phyloP scores from a whole-genome alignment of 2,888 invertebrate genomes.

The Stomorhina lunata region DNA sequence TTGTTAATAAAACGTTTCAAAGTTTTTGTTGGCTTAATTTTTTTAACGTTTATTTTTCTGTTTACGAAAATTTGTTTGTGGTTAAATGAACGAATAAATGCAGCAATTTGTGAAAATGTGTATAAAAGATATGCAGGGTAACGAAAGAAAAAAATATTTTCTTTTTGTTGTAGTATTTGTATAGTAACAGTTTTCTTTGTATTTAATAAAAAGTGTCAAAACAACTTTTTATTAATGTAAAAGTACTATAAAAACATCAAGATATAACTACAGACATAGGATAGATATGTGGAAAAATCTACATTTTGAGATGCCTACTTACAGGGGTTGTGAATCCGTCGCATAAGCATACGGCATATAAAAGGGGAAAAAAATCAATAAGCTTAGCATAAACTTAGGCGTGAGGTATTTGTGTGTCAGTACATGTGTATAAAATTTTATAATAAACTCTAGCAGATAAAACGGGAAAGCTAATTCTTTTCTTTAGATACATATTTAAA shows the following conservation, averaged over 20 bases:
- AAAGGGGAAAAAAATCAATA: too few relatives aligned
- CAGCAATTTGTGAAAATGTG: neutral
- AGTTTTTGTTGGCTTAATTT: neutral
- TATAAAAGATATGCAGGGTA: too few relatives aligned
- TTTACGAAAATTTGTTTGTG: neutral
- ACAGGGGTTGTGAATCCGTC: too few relatives aligned
- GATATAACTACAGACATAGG: neutral
- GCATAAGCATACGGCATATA: too few relatives aligned
- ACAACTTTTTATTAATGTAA: slow-evolving; percentile 34
- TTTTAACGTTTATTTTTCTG: neutral
- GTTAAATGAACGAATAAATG: neutral
- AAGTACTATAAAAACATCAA: slow-evolving; percentile 20
- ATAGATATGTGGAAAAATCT: neutral
- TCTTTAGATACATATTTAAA: too few relatives aligned
- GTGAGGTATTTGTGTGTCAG: too few relatives aligned
- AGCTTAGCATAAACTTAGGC: too few relatives aligned
- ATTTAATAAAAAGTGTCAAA: slow-evolving; percentile 13
- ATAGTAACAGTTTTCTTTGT: neutral
- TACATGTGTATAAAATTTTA: too few relatives aligned
- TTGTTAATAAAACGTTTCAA: neutral
- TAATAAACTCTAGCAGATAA: too few relatives aligned
- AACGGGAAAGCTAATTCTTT: too few relatives aligned
- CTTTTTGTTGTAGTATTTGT: neutral
- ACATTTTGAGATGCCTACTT: too few relatives aligned
- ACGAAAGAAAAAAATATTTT: neutral